phyloP scores from a whole-genome alignment of 2,113 vertebrate species.

The Mionectes macconnelli region DNA sequence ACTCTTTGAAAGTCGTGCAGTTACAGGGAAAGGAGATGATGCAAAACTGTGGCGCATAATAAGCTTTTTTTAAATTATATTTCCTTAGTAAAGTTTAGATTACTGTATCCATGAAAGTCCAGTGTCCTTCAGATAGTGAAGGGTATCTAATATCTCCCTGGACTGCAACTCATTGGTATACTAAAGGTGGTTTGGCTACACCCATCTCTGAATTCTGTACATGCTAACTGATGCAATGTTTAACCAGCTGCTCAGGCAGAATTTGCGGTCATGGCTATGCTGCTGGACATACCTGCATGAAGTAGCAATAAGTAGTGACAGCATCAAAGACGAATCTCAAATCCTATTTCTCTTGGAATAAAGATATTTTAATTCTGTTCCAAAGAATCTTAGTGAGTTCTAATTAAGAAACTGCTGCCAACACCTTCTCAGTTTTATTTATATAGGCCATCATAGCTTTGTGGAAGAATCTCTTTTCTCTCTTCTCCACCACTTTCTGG shows the following conservation, averaged over 20 bases:
- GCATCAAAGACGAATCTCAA: not conserved
- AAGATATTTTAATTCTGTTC: not conserved
- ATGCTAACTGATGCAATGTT: not conserved
- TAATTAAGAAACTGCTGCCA: conserved; percentile 20
- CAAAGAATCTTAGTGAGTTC: not conserved
- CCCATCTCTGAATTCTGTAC: not conserved
- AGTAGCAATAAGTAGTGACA: not conserved
- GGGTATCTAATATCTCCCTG: not conserved
- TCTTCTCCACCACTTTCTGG: not conserved
- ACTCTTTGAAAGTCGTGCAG: not conserved
- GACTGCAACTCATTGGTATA: not conserved
- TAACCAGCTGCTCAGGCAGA: not conserved
- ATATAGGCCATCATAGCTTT: not conserved
- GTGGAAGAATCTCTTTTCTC: not conserved
- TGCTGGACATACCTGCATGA: not conserved
- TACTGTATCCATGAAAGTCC: not conserved
- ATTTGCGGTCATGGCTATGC: not conserved
- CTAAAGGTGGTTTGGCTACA: not conserved
- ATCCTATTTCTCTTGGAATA: not conserved
- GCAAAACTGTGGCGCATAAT: not conserved
- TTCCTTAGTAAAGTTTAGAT: not conserved
- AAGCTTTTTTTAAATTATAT: not conserved
- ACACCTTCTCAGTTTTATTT: conserved; percentile 22
- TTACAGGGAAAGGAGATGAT: not conserved
- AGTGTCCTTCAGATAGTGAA: not conserved